phyloP scores from a whole-genome alignment of 1,140 invertebrate species.

The Drosophila prosaltans region DNA sequence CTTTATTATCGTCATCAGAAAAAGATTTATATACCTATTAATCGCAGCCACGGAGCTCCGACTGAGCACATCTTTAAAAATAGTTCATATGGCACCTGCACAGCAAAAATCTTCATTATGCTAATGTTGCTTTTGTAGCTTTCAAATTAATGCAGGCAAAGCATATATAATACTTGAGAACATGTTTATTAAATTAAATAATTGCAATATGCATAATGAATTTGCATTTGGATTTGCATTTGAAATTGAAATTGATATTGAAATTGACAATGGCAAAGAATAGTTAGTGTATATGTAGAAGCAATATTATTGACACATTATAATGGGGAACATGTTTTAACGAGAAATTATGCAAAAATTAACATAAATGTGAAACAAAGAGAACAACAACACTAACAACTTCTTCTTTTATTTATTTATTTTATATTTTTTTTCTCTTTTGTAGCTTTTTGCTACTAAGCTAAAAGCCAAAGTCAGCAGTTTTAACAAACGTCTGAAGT shows the following conservation, averaged over 20 bases:
- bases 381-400: background rate
- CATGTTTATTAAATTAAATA: constrained; percentile 78
- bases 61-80: constrained; percentile 80
- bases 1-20: constrained; percentile 19
- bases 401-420: constrained; percentile 10
- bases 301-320: constrained; percentile 75
- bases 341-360: constrained; percentile 78
- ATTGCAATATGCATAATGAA: constrained; percentile 54
- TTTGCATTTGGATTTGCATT: constrained; percentile 47
- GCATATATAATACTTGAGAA: constrained; percentile 53
- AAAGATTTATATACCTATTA: constrained; percentile 17
- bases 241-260: constrained; percentile 48
- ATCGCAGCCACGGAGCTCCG: background rate
- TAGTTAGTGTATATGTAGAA: background rate
- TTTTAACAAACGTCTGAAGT: constrained; percentile 45
- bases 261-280: constrained; percentile 59
- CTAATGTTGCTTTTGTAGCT: constrained; percentile 46
- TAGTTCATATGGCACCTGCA: constrained; percentile 67
- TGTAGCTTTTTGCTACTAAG: background rate
- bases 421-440: constrained; percentile 21
- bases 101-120: constrained; percentile 36
- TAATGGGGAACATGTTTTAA: constrained; percentile 77
- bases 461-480: constrained; percentile 46
- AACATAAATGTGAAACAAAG: constrained; percentile 24
- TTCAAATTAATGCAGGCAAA: constrained; percentile 62